Evolutionary conservation across 2,888 invertebrate genomes (phyloP), one percentile per base, ranked within the genome.

Genomic region (Lymantria monacha): DNA sequence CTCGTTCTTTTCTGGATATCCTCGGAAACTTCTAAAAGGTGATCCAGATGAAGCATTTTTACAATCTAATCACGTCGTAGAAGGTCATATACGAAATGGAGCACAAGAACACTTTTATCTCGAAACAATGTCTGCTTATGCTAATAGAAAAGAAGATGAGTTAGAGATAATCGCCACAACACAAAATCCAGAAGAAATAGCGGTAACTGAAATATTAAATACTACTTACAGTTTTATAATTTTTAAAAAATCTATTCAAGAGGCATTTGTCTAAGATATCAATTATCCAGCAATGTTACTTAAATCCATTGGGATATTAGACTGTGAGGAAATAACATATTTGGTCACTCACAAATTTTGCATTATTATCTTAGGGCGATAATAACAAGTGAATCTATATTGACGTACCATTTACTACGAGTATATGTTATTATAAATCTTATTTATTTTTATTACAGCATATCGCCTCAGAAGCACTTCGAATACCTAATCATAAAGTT

Each of bases 61-160:
- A n/a, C 87, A 91, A 49, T 93, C 96, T 1, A 93, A 94, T 13
- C 92, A 95, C 76, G 79, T 94, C 11, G 66, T 95, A 37, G 94
- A 95, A 76, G 97, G 96, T 0, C 93, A 94, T 66, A 85, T 94
- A 47, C 88, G 94, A 70, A 94, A 93, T 53, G 96, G 96, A 3
- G 96, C 95, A 0, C 97, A 98, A 80, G 97, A 97, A 76, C 98
- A 98, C 79, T 97, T 98, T 85, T 98, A 97, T 79, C 83, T 98
- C 66, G 98, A 98, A 87, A 96, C 97, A 0, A 92, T 95, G 31
- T 92, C 93, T 33, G 87, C 93, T 11, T 86, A 94, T 51, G 95
- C 92, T 0, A 94, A 95, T 0, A 93, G 93, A 63, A 93, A 93
- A 68, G 96, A 96, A 76, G 95, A 96, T 61, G 98, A 98, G 81